These are phyloP conservation scores for Proctacanthus coquilletti DNA, from an alignment of 1,140 invertebrate species.

Conservation along the genomic window DNA sequence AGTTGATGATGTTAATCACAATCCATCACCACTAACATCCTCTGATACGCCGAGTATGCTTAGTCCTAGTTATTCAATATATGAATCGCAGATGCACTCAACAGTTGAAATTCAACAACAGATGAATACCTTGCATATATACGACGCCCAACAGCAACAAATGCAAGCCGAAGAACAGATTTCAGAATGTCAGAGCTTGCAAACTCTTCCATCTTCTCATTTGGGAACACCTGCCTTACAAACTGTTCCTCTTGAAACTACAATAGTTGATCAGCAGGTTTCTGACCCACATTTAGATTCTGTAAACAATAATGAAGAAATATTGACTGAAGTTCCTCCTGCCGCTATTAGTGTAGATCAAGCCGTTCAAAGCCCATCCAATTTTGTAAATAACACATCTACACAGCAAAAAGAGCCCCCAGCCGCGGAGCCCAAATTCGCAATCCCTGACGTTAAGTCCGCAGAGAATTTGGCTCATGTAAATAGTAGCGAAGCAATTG, in stretches of 20 bases:
- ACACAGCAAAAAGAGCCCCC: conserved; percentile 10
- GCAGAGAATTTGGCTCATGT: conserved; percentile 1
- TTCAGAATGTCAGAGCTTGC: conserved; percentile 10
- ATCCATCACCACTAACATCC: conserved; percentile 16
- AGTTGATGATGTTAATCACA: conserved; percentile 24
- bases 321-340: too few relatives aligned
- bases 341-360: too few relatives aligned
- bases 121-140: too few relatives aligned
- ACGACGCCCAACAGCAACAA: too few relatives aligned
- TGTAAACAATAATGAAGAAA: too few relatives aligned
- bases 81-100: too few relatives aligned
- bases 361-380: conserved; percentile 4
- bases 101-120: too few relatives aligned
- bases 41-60: conserved; percentile 21
- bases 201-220: conserved; percentile 11
- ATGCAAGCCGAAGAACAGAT: conserved; percentile 5
- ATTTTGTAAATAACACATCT: conserved; percentile 5
- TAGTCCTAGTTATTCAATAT: too few relatives aligned
- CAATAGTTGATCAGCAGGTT: too few relatives aligned
- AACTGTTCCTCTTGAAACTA: conserved; percentile 13
- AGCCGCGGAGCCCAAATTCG: neutral
- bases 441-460: conserved; percentile 3
- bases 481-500: conserved; percentile 1
- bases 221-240: conserved; percentile 16
- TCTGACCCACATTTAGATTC: too few relatives aligned